These are phyloP conservation scores for Enhydra lutris DNA, from an alignment of 2,113 vertebrate genomes.

Conservation along the genomic window DNA sequence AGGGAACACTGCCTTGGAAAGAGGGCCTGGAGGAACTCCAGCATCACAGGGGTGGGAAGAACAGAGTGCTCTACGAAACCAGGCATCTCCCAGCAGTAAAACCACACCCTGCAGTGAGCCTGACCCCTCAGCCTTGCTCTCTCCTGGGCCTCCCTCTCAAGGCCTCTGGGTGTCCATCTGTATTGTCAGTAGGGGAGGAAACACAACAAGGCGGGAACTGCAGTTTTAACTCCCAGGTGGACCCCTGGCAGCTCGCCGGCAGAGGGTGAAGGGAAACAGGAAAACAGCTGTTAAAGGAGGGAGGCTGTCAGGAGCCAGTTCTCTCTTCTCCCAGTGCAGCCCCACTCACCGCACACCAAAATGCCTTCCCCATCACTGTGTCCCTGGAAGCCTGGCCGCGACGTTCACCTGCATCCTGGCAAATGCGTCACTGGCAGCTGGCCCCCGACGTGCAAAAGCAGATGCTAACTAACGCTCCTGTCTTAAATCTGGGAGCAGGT, in stretches of 20 bases:
- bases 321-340: background rate
- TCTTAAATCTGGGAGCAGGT: background rate
- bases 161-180: background rate
- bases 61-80: background rate
- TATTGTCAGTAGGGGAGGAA: background rate
- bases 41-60: background rate
- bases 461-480: background rate
- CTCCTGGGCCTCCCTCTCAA: background rate
- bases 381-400: background rate
- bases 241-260: background rate
- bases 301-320: background rate
- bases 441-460: background rate
- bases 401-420: background rate
- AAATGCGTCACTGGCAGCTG: background rate
- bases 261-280: too few species aligned
- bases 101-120: background rate
- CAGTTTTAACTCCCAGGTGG: accelerated
- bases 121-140: background rate
- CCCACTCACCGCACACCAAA: background rate
- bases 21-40: background rate
- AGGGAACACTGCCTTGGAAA: background rate
- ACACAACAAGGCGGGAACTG: background rate
- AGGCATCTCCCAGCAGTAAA: slow-evolving; percentile 19
- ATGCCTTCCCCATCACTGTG: background rate
- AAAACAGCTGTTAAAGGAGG: background rate